Evolutionary conservation across 2,888 invertebrate species (phyloP), one percentile per base, ranked within the genome.

Genomic region (Himalopsyche kuldschensis): DNA sequence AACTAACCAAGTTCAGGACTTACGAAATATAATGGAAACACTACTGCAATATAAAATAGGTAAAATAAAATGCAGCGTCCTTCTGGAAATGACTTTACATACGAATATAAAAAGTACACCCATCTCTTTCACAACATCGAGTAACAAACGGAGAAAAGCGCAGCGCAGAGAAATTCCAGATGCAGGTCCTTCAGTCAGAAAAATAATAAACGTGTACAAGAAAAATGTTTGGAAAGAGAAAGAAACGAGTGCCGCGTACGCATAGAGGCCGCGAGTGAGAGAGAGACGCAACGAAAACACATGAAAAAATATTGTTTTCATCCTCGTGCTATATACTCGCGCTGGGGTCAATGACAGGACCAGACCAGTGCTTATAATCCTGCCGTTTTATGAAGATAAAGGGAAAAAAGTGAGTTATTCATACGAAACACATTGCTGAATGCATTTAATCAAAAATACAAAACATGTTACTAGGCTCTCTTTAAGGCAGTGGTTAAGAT

Each of bases 281-380:
- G 32, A 31, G 79, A 79, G 82, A 82, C 47, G 35, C 32, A 15
- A 55, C 82, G 82, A 82, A 82, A 82, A 82, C 82, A 82, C 75
- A 82, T 30, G 79, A 82, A 82, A 82, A 82, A 82, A 63, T 32
- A 47, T 31, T 48, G 32, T 80, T 46, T 63, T 41, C 63, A 47
- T 24, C 75, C 30, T 78, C 78, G 79, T 82, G 75, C 82, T 47
- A 79, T 82, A 79, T 79, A 79, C 82, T 75, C 47, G 75, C 79
- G 32, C 32, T 48, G 79, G 35, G 82, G 41, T 79, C 82, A 82
- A 27, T 69, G 69, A 69, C 69, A 69, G 69, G 27, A 24, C 69
- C 69, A 69, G 69, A 11, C 69, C 17, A 24, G 69, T 27, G 69
- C 30, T 69, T 69, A 55, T n/a, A n/a, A 55, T 1, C 17, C n/a